Evolutionary conservation across 35 echinoderm and acorn worm genomes (phyloP), one percentile per base, ranked within the genome.

Genomic region (Apostichopus californicus): DNA sequence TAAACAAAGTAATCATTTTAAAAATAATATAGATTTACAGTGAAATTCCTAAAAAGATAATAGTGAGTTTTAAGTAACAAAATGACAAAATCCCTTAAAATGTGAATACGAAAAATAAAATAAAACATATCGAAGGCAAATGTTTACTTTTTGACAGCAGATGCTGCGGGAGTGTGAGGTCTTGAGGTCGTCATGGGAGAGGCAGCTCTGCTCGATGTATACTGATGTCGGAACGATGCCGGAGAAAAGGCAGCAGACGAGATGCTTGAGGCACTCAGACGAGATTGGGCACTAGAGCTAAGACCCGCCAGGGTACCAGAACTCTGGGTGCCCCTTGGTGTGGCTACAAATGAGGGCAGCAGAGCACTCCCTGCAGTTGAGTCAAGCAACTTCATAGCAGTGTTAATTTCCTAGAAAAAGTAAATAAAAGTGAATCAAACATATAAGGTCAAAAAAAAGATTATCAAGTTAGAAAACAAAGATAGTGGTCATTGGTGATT

Each of bases 201-300:
- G 57, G 87, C 91, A 13, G 75, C 73, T 78, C 96, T 55, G 78
- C 96, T 94, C 5, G 93, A 90, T 18, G 88, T 90, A 70, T 90
- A 90, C 14, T 90, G 88, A 2, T 90, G 88, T 54, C 88, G 64
- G 88, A 90, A 90, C 12, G 66, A 24, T 3, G 80, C 78, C 1
- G 97, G 93, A 12, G 95, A 94, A 18, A 92, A 79, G 17, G 22
- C 75, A 26, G 90, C 80, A n/a, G 97, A 95, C 0, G 93, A 96
- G 13, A 93, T 21, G 78, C 93, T 96, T 54, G 93, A 93, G 73
- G 90, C 79, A 78, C 95, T 98, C 3, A 98, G 91, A 15, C 91
- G 87, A 9, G 97, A 98, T 46, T 98, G 97, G 63, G 95, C 93
- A 86, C 96, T 96, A 6, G 94, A 86, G 71, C 96, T 98, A 17